Conservation (phyloP, 2,797 vertebrate genomes). For the Sphaeramia orbicularis region DNA sequence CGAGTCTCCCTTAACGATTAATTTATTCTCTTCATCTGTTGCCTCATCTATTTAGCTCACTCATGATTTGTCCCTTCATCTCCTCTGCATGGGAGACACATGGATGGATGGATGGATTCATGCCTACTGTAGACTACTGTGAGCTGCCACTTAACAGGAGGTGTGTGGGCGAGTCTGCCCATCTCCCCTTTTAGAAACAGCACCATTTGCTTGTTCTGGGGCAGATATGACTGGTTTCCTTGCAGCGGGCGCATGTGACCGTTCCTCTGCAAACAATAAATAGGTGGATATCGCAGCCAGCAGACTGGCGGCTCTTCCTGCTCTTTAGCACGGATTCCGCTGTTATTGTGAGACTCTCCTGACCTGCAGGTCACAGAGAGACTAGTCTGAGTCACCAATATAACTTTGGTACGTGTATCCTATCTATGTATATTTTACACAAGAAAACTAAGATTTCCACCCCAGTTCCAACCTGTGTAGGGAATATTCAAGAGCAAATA, state of each 20-base stretch:
- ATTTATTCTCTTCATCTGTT: constrained; percentile 69
- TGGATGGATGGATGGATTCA: constrained; percentile 65
- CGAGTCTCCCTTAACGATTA: constrained; percentile 62
- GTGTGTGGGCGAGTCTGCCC: constrained; percentile 82
- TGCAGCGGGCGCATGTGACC: constrained; percentile 76
- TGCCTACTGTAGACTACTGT: constrained; percentile 66
- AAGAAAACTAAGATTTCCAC: background rate
- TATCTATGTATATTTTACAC: constrained; percentile 29
- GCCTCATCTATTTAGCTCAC: constrained; percentile 68
- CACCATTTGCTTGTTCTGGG: constrained; percentile 78
- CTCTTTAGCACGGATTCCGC: constrained; percentile 75
- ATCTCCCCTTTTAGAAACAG: constrained; percentile 83
- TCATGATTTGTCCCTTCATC: constrained; percentile 71
- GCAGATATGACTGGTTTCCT: constrained; percentile 82
- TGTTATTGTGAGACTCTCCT: constrained; percentile 73
- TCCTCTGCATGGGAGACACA: constrained; percentile 61
- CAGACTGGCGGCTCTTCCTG: constrained; percentile 83
- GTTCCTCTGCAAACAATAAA: constrained; percentile 76
- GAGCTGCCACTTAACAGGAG: constrained; percentile 81
- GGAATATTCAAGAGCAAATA: background rate
- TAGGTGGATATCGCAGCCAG: constrained; percentile 80
- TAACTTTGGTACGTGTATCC: constrained; percentile 28
- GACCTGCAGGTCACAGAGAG: constrained; percentile 64
- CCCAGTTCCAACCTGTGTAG: background rate
- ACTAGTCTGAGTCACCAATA: constrained; percentile 45